Base-by-base conservation (phyloP, 2,888 invertebrate species). In the Ectemnius lituratus region DNA sequence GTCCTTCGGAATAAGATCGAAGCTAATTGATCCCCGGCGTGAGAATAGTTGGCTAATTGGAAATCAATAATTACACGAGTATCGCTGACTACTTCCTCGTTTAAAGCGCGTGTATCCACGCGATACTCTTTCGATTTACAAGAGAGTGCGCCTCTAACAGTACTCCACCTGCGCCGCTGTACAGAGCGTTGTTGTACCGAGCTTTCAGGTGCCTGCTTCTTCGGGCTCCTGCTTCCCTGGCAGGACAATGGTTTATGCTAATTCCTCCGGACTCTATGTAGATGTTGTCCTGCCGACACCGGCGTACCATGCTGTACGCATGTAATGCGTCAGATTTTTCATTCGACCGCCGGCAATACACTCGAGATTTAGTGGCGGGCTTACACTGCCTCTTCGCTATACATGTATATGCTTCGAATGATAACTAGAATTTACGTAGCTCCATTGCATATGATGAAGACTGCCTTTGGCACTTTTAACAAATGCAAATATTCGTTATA, bases 241-340 rank as follows among this genome's bases (percentile, higher is more conserved):
- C 86, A 82, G 87, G 84, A 88, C 88, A 89, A 89, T 89, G 87
- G 85, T 80, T 85, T 85, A 87, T 87, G 88, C 83, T 88, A 87
- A 88, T 88, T 84, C 78, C 16, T 13, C n/a, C 60, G 65, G 70
- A 72, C 72, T 75, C 79, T 84, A 80, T 75, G 83, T 79, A 76
- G 77, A 76, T 67, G 67, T 67, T 60, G 61, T 78, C 76, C 75
- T 80, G 77, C 68, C 80, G 72, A 82, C 75, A 71, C 70, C 65
- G 60, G 59, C 37, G 6, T 37, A 37, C 37, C 37, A 37, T 37
- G 37, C 37, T 11, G 62, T 77, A 80, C 76, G 72, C 74, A 72
- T 81, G 81, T 82, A 79, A 81, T 23, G 62, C 70, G 78, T 76
- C 74, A 67, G 66, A 67, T 80, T 83, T 78, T 57, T 75, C 75